Base-by-base conservation (phyloP, 2,888 invertebrate genomes). In the Teleiodes luculella region DNA sequence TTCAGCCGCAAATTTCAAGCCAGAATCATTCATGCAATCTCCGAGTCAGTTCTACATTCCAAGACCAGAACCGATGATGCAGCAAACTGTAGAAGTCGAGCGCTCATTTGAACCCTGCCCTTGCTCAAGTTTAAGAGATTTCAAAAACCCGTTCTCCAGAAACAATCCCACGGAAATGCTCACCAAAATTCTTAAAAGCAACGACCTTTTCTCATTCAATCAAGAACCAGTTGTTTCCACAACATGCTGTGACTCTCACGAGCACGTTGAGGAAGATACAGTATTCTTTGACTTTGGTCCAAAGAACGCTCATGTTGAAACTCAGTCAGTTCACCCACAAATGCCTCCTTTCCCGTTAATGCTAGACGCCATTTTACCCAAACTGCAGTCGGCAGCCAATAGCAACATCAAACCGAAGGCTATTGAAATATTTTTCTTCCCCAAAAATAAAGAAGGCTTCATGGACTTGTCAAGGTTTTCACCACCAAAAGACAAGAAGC, bases 191-290 rank as follows among this genome's bases (percentile, higher is more conserved):
- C 62, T 88, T 0, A 72, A 60, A 50, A 76, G 70, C 57, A 80
- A 78, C 43, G 79, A 84, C 24, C 57, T 84, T 0, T 83, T 86
- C 57, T 67, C 70, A 1, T 69, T 58, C 10, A 68, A 68, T 53
- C 81, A 75, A 57, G 79, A 83, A 6, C 72, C 76, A 4, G 18
- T 63, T 1, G 64, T 69, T 2, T 83, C 85, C 0, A 57, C 72
- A 0, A 52, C 72, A 7, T 88, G 88, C 59, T 88, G 88, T 56
- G 78, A 80, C 13, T 85, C 87, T 1, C 83, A 80, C 50, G 87
- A 86, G 52, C 72, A 78, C 28, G 52, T 74, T 0, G 75, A 78
- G 33, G 85, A 86, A 57, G 79, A 81, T 6, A 74, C 76, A 2
- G 60, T 83, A 1, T 67, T 76, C 39, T 72, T 85, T 1, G 84